Evolutionary conservation across 2,797 vertebrate genomes (phyloP).

Genomic region (Enteromius unitaeniatus): DNA sequence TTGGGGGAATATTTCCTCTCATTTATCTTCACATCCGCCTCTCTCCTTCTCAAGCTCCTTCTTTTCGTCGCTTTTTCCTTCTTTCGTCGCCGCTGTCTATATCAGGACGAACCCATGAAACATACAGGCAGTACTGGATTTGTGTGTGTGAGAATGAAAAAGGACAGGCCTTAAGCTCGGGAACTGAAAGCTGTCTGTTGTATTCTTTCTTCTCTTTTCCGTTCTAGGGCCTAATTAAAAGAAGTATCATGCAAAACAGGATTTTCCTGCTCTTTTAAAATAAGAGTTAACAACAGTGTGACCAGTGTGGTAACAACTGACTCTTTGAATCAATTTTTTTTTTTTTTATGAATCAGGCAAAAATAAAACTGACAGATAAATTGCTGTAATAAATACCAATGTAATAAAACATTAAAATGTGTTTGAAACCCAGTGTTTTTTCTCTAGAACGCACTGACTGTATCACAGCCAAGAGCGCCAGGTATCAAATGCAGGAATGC

Average conservation of each 20-base stretch:
- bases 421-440: too few species aligned
- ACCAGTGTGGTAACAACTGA: background rate
- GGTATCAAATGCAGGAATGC: too few species aligned
- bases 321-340: background rate
- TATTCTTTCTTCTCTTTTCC: conserved; percentile 25
- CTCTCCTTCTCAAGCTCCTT: conserved; percentile 7
- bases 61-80: conserved; percentile 22
- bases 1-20: conserved; percentile 64
- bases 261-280: conserved; percentile 21
- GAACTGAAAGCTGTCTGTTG: conserved; percentile 26
- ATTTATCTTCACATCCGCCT: conserved; percentile 77
- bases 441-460: background rate
- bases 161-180: conserved; percentile 4
- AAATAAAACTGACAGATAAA: background rate
- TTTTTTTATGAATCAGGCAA: background rate
- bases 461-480: background rate
- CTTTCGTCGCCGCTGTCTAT: background rate
- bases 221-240: conserved; percentile 21
- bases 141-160: conserved; percentile 25
- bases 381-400: background rate
- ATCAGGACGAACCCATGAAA: conserved; percentile 16
- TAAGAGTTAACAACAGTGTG: background rate
- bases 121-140: conserved; percentile 2
- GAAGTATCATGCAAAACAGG: conserved; percentile 21
- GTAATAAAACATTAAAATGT: background rate